These are phyloP conservation scores for Spilarctia lutea DNA, from an alignment of 2,888 invertebrate species.

Conservation along the genomic window DNA sequence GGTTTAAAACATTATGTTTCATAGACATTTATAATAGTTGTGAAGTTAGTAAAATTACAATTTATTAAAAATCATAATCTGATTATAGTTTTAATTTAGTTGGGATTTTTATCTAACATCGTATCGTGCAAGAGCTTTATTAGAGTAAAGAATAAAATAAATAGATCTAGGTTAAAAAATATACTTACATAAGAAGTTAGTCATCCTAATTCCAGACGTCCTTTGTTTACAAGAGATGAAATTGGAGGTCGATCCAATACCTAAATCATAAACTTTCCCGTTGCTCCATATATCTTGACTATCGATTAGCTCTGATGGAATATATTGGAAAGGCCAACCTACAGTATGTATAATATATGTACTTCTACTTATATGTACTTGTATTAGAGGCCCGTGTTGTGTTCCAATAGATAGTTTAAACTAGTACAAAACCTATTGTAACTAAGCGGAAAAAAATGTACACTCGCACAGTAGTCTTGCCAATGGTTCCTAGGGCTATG, in stretches of 20 bases:
- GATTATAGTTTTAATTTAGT: too few species aligned
- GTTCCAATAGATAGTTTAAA: constrained; percentile 9
- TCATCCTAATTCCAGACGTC: constrained; percentile 25
- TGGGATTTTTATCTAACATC: too few species aligned
- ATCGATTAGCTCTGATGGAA: constrained; percentile 56
- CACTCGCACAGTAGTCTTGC: constrained; percentile 25
- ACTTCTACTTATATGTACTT: constrained; percentile 11
- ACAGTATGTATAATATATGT: constrained; percentile 23
- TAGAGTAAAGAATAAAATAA: not conserved
- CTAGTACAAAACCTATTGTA: constrained; percentile 4
- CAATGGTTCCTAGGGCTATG: constrained; percentile 48
- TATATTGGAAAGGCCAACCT: constrained; percentile 43
- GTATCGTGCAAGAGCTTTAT: not conserved
- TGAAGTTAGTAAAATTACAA: not conserved
- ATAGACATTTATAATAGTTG: not conserved
- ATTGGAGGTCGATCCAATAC: constrained; percentile 55
- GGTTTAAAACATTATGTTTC: not conserved
- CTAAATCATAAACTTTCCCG: constrained; percentile 63
- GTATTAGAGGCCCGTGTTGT: constrained; percentile 15
- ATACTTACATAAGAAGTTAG: not conserved
- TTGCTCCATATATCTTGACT: constrained; percentile 52
- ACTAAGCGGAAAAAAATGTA: constrained; percentile 26
- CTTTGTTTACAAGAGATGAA: constrained; percentile 53
- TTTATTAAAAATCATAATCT: too few species aligned
- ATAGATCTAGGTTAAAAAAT: not conserved